phyloP scores from a whole-genome alignment of 2,113 vertebrate genomes.

The Eulacestoma nigropectus region DNA sequence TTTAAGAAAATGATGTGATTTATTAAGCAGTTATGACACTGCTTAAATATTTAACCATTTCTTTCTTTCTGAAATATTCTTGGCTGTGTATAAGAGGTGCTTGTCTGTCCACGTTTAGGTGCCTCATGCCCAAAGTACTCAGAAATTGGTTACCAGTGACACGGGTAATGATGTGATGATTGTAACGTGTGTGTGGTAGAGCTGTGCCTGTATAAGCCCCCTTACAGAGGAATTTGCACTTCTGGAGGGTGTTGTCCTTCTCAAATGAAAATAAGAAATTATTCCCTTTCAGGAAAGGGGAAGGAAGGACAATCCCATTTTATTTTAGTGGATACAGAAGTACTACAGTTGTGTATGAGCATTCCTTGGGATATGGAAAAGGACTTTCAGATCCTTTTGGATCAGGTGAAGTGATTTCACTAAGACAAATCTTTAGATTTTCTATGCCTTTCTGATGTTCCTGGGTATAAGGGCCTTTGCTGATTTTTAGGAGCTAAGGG shows the following conservation, averaged over 20 bases:
- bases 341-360: neutral
- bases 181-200: neutral
- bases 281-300: neutral
- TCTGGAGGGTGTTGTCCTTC: neutral
- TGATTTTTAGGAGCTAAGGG: neutral
- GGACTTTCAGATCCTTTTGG: neutral
- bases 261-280: neutral
- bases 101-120: neutral
- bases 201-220: neutral
- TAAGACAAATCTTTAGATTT: neutral
- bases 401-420: neutral
- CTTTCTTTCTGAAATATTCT: neutral
- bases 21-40: neutral
- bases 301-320: neutral
- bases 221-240: neutral
- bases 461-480: neutral
- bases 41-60: neutral
- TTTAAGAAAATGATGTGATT: neutral
- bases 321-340: neutral
- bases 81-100: neutral
- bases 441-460: neutral
- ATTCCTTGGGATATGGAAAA: neutral
- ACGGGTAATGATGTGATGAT: rapidly evolving
- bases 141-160: neutral
- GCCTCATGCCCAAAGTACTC: neutral